These are phyloP conservation scores for Neosilurus mollespiculum DNA, from an alignment of 2,797 vertebrate genomes.

Conservation along the genomic window DNA sequence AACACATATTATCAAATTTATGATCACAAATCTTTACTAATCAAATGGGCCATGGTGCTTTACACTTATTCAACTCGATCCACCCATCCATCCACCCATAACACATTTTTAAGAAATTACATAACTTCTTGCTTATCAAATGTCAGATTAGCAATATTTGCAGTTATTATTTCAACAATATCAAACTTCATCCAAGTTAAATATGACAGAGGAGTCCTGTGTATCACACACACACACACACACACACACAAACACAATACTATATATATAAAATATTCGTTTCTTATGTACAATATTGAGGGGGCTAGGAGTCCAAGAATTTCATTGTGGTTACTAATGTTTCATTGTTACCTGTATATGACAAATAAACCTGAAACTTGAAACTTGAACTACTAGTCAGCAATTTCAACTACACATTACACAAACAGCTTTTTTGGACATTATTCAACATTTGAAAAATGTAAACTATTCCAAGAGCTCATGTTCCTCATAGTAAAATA, in stretches of 20 bases:
- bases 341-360: too few relatives aligned
- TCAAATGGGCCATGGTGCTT: too few relatives aligned
- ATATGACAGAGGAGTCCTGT: not conserved
- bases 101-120: not conserved
- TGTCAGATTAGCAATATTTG: not conserved
- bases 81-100: too few relatives aligned
- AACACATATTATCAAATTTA: too few relatives aligned
- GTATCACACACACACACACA: not conserved
- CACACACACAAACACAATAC: too few relatives aligned
- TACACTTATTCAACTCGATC: not conserved
- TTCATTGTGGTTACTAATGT: too few relatives aligned
- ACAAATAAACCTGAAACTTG: too few relatives aligned
- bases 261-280: too few relatives aligned
- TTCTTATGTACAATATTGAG: too few relatives aligned
- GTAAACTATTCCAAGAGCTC: not conserved
- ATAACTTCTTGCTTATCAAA: not conserved
- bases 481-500: not conserved
- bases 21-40: too few relatives aligned
- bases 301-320: too few relatives aligned
- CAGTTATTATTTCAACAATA: not conserved
- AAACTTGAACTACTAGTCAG: not conserved
- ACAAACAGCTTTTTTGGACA: not conserved
- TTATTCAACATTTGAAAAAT: conserved; percentile 3
- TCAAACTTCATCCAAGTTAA: not conserved
- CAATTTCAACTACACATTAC: not conserved